Conservation (phyloP, 2,888 invertebrate genomes). For the Lepas anatifera region DNA sequence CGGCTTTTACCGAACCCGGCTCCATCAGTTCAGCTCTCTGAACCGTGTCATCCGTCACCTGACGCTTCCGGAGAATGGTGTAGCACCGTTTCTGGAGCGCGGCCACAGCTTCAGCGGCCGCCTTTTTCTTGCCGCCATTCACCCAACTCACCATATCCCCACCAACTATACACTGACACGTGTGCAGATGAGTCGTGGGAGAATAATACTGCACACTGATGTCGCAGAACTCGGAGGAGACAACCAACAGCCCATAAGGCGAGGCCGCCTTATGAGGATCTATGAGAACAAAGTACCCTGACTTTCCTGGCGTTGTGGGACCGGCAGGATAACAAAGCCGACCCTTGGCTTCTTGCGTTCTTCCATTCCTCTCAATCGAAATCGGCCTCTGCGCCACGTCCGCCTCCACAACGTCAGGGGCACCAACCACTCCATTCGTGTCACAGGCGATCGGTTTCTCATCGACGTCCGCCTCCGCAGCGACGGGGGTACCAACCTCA, state of each 20-base stretch:
- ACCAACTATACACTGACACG: neutral
- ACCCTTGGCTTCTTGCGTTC: neutral
- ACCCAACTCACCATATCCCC: neutral
- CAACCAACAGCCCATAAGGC: neutral
- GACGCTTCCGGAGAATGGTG: slow-evolving; percentile 16
- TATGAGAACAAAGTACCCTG: neutral
- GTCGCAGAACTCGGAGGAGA: neutral
- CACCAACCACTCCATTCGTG: neutral
- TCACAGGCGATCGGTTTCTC: neutral
- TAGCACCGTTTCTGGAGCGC: neutral
- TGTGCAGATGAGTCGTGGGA: too few relatives aligned
- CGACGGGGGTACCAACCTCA: too few relatives aligned
- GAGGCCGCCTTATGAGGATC: neutral
- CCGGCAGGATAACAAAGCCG: neutral
- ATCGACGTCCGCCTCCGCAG: too few relatives aligned
- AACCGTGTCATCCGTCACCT: slow-evolving; percentile 3
- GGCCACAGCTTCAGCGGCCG: neutral
- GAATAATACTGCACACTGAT: too few relatives aligned
- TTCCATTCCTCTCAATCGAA: too few relatives aligned
- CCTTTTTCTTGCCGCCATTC: neutral
- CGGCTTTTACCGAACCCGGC: neutral
- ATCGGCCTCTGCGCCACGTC: too few relatives aligned
- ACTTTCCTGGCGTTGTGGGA: neutral
- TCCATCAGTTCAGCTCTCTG: neutral
- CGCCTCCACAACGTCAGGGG: too few relatives aligned